Percentiles rank a stretch among this genome's conserved stretches.
Evolutionary conservation across 2,888 invertebrate genomes (phyloP).

Genomic region (Cotesia congregata): DNA sequence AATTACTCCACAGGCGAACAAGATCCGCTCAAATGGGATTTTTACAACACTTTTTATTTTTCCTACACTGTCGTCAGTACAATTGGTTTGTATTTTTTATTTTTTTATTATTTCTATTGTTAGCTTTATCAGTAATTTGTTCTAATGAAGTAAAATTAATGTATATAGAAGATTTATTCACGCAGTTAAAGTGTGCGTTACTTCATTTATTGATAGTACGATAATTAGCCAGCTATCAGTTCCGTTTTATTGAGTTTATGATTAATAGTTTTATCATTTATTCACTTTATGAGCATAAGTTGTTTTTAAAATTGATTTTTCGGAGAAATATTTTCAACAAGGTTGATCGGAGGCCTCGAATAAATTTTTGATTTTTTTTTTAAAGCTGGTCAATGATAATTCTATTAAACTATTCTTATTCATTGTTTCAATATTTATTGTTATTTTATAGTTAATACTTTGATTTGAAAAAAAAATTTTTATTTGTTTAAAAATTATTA

Average conservation of each 20-base stretch:
- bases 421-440: not conserved
- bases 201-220: too few relatives aligned
- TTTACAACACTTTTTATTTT: slow-evolving; percentile 92
- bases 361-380: not conserved
- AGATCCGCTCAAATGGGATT: slow-evolving; percentile 84
- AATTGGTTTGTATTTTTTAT: slow-evolving; percentile 75
- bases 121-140: not conserved
- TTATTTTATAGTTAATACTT: not conserved
- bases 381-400: not conserved
- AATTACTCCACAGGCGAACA: slow-evolving; percentile 75
- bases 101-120: not conserved
- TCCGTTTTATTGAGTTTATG: too few relatives aligned
- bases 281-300: too few relatives aligned
- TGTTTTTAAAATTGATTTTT: too few relatives aligned
- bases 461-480: too few relatives aligned
- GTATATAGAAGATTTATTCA: not conserved
- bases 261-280: too few relatives aligned
- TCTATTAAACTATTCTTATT: not conserved
- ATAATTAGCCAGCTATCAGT: too few relatives aligned
- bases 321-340: not conserved
- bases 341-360: not conserved
- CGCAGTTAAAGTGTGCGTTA: not conserved
- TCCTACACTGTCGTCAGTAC: slow-evolving; percentile 93
- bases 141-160: not conserved
- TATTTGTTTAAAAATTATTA: too few relatives aligned